Percentiles rank a stretch among this genome's conserved stretches.
phyloP scores from a whole-genome alignment of 2,113 vertebrate genomes.

The Cheirogaleus medius region DNA sequence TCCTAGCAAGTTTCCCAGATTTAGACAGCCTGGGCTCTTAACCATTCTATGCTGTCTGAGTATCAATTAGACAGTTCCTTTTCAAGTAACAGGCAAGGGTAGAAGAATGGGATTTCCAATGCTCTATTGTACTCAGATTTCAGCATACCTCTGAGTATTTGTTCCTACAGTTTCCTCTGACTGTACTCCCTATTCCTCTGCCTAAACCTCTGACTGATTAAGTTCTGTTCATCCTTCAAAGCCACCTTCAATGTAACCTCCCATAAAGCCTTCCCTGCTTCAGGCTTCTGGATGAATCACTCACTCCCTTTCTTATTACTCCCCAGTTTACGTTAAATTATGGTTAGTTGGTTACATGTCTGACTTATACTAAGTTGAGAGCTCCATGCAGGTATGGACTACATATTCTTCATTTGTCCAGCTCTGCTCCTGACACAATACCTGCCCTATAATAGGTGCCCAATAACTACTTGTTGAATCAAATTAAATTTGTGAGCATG shows the following conservation, averaged over 20 bases:
- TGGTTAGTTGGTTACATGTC: not conserved
- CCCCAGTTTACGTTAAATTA: not conserved
- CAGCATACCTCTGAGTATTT: not conserved
- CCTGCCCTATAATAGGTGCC: not conserved
- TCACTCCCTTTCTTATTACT: not conserved
- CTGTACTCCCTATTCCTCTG: not conserved
- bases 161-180: not conserved
- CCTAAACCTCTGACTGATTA: not conserved
- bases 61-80: not conserved
- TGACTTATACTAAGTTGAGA: not conserved
- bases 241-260: not conserved
- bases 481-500: not conserved
- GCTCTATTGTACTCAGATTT: not conserved
- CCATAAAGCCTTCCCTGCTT: not conserved
- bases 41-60: not conserved
- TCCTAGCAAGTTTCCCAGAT: not conserved
- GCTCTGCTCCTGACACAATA: not conserved
- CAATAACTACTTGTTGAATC: not conserved
- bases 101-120: not conserved
- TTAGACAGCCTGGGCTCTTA: not conserved
- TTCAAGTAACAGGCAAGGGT: not conserved
- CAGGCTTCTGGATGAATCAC: not conserved
- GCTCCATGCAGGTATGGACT: not conserved
- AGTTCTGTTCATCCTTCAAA: not conserved
- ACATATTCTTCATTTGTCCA: not conserved